Base-by-base conservation (phyloP, 1,140 invertebrate species). In the Mamestra configurata region DNA sequence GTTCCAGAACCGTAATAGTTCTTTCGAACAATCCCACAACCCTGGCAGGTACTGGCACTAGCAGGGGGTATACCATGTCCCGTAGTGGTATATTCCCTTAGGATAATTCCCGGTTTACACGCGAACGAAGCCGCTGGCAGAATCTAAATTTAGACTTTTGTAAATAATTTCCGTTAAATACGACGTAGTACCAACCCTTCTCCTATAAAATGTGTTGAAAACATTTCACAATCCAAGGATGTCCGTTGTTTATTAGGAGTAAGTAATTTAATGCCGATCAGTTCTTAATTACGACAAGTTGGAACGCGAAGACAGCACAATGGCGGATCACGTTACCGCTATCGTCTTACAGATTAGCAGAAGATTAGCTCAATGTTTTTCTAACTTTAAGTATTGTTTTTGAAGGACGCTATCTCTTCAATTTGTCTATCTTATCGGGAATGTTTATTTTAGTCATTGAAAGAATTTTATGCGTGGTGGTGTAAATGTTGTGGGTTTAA, bases 301-400 rank as follows among this genome's bases (percentile, higher is more conserved):
- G 73, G 43, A 72, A 43, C n/a, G 55, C 13, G 3, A 83, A 85
- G 88, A 89, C 85, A 90, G 85, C 79, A 90, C 89, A 90, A 90
- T 90, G 82, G 86, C 76, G 73, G 82, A 81, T 90, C 85, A 84
- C 53, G 81, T 90, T 90, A 85, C 87, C 18, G 79, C 72, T 83
- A 85, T 87, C 82, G 70, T 37, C 35, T 75, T 72, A 55, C 66
- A 57, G 75, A 77, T 81, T 66, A 46, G n/a, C n/a, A 31, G 27
- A 53, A 77, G 75, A 66, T 77, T 77, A 77, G 59, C 64, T 6
- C n/a, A 15, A 64, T 76, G 55, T 76, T 76, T 64, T 76, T 51
- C 71, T 73, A 57, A 73, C 71, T 73, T 73, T 40, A 57, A 73
- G 53, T 73, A 73, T 71, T 71, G 35, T 66, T 40, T 71, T 71